Conservation (phyloP, 2,113 vertebrate species). For the Brevimyrus niger region DNA sequence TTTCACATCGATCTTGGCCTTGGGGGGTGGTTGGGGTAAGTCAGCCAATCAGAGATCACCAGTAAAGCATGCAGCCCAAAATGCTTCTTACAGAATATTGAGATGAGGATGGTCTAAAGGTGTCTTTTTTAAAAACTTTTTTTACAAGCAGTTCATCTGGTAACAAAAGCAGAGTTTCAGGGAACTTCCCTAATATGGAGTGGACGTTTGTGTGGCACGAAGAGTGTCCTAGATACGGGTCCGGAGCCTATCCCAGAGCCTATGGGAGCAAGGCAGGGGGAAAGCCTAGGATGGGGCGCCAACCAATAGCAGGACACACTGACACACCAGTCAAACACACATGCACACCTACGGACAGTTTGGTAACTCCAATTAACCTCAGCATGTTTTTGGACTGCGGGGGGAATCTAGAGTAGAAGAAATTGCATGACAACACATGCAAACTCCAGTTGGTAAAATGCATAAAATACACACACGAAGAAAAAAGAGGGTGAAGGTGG, state of each 20-base stretch:
- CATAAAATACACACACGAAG: neutral
- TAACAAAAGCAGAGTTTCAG: neutral
- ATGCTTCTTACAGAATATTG: conserved; percentile 46
- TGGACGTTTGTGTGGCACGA: neutral
- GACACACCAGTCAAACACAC: neutral
- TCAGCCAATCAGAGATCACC: conserved; percentile 24
- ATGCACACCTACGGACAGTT: neutral
- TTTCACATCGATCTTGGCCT: neutral
- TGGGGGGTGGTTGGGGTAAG: neutral
- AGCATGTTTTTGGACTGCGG: neutral
- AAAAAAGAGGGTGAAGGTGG: neutral
- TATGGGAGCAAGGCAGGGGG: neutral
- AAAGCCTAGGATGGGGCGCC: neutral
- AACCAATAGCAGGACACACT: neutral
- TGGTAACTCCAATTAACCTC: neutral
- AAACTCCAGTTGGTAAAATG: neutral
- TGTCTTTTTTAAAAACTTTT: neutral
- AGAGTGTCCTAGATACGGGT: neutral
- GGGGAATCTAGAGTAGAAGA: neutral
- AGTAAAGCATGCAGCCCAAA: conserved; percentile 2
- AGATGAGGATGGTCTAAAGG: conserved; percentile 38
- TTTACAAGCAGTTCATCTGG: neutral
- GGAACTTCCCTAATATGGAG: neutral
- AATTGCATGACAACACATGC: neutral
- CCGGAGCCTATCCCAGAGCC: neutral